Base-by-base conservation (phyloP, 2,797 vertebrate genomes). In the Coregonus suidteri region DNA sequence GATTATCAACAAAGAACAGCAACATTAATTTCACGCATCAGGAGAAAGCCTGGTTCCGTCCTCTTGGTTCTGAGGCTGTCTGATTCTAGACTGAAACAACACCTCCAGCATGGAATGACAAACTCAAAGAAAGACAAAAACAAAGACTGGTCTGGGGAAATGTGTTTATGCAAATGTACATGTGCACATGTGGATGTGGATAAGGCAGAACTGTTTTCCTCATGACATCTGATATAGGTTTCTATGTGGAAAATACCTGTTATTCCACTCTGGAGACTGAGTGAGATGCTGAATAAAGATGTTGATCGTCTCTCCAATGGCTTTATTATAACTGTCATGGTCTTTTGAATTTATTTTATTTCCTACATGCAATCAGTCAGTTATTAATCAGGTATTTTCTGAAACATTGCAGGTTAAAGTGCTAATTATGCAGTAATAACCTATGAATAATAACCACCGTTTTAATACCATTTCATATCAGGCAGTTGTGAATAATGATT, bases 1-100 rank as follows among this genome's bases (percentile, higher is more conserved):
- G 82, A 87, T 90, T 92, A 90, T 92, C 89, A 88, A 76, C 88
- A 77, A n/a, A 78, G 76, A 88, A 81, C 87, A 90, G 87, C 79
- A 69, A 81, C 86, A 82, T 76, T 90, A 81, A 91, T 92, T 91
- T 88, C 86, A 89, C 82, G 86, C 82, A 80, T 79, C 81, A 86
- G 81, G 75, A 85, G 74, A 35, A 75, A 75, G 71, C 76, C 78
- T 37, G 79, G 31, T 73, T 81, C 77, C 68, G 56, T 74, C 66
- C 74, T 71, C 72, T 78, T 71, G 75, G 81, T 62, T 65, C 4
- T 52, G 52, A 35, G 75, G 64, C 75, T 66, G 47, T 54, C 68
- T 72, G 79, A 80, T 80, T 77, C 75, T 71, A 65, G 77, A 34
- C 67, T 71, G 81, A 74, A 79, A 76, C 20, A 64, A 69, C 80